Conservation (phyloP, 2,113 vertebrate species). For the Engystomops pustulosus region DNA sequence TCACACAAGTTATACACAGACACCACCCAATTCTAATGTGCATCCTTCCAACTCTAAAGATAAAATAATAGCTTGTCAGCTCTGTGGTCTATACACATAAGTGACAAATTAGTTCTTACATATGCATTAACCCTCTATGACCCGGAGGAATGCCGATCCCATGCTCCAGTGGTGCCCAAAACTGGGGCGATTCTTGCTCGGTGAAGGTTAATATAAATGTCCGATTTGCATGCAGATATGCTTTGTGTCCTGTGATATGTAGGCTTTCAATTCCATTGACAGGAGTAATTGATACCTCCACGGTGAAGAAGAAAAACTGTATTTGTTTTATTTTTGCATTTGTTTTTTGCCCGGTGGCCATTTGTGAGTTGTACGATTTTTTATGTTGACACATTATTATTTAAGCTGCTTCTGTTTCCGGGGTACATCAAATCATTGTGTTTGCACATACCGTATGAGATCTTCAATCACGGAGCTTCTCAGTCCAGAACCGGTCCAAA, state of each 20-base stretch:
- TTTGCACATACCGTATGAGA: too few species aligned
- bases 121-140: slow-evolving; percentile 36
- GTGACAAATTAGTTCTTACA: slow-evolving; percentile 44
- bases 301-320: too few species aligned
- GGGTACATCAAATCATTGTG: too few species aligned
- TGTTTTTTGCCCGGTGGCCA: too few species aligned
- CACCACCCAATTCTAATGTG: background rate
- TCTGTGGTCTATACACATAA: slow-evolving; percentile 23
- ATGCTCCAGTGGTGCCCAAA: slow-evolving; percentile 46
- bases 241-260: background rate
- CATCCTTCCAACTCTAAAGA: slow-evolving; percentile 22
- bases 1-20: background rate
- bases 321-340: too few species aligned
- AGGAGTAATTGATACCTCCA: background rate
- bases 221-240: slow-evolving; percentile 15
- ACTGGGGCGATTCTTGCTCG: slow-evolving; percentile 1
- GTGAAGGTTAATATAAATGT: slow-evolving; percentile 31
- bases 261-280: background rate
- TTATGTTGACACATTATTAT: too few species aligned
- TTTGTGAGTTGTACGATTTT: too few species aligned
- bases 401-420: too few species aligned
- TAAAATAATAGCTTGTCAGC: slow-evolving; percentile 28
- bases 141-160: slow-evolving; percentile 30
- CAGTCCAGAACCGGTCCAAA: too few species aligned
- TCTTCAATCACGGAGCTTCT: too few species aligned